Base-by-base conservation (phyloP, 2,113 vertebrate species). In the Zingel zingel region DNA sequence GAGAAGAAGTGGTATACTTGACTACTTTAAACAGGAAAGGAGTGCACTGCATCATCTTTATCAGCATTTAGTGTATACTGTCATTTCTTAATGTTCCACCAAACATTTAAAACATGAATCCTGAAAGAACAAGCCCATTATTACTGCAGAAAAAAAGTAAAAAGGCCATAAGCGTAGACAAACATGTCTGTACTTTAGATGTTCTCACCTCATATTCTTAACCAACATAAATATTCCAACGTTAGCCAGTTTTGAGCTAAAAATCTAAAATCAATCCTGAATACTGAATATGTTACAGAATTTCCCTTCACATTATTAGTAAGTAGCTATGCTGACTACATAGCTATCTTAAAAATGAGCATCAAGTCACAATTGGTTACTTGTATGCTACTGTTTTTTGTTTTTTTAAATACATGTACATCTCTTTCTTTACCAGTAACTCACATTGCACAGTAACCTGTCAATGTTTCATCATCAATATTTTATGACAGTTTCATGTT, bases 401-500 rank as follows among this genome's bases (percentile, higher is more conserved):
- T 7, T 64, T 30, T 64, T 71, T 56, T 57, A 21, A 25, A 58
- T 23, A 47, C 19, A 53, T 25, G 8, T 21, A 18, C 18, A 73
- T 53, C 6, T 66, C 33, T 59, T 53, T 27, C 9, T 70, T 72
- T 57, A 61, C 21, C 70, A 18, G 4, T 27, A 65, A 50, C 15
- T 75, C 36, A 62, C 18, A 27, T n/a, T 84, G 18, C 47, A 43
- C 3, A 54, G 6, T 33, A 27, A 74, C 62, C 51, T 67, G 59
- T 30, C 69, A 30, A 64, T 36, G 36, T 66, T 12, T 63, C 5
- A 18, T n/a, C 23, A 76, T 57, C 8, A 67, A 83, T 83, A 71
- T 58, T 63, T 84, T 16, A 69, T 59, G n/a, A 72, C 3, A 51
- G 71, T 59, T 58, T 86, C n/a, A 68, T 4, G 23, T 76, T 86